Evolutionary conservation across 37 sponge, comb jelly and placozoan species (phyloP).

Genomic region (Halichondria panicea): DNA sequence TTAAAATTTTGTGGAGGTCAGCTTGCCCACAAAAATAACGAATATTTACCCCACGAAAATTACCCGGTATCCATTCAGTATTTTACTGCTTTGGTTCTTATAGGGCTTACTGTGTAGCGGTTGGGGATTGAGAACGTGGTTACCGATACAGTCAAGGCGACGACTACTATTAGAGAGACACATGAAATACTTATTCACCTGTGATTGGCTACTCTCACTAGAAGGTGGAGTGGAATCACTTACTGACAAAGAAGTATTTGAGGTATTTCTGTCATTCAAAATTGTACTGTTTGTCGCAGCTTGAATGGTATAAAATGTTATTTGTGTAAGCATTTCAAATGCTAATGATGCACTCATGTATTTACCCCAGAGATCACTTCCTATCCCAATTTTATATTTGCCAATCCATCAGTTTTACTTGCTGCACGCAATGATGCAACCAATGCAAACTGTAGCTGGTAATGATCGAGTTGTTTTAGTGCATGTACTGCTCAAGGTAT

Average conservation of each 20-base stretch:
- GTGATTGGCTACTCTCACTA: conserved; percentile 31
- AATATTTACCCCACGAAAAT: background rate
- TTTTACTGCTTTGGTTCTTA: background rate
- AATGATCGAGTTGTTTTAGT: too few species aligned
- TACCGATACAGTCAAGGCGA: background rate
- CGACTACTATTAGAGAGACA: background rate
- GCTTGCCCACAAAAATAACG: background rate
- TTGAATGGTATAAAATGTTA: too few species aligned
- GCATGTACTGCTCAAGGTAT: too few species aligned
- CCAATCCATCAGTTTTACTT: background rate
- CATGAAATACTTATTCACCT: conserved; percentile 21
- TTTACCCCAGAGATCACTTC: too few species aligned
- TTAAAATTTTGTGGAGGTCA: background rate
- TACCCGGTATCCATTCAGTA: background rate
- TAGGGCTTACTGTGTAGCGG: conserved; percentile 8
- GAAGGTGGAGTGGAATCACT: conserved; percentile 41
- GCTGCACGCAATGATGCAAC: background rate
- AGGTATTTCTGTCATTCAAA: background rate
- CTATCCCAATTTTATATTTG: too few species aligned
- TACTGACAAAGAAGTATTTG: conserved; percentile 1
- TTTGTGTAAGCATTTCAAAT: too few species aligned
- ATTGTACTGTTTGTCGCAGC: background rate
- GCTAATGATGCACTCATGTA: too few species aligned
- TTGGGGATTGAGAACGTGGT: conserved; percentile 4
- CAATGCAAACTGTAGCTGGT: background rate